Conservation (phyloP, 2,113 vertebrate genomes). For the Mungos mungo region DNA sequence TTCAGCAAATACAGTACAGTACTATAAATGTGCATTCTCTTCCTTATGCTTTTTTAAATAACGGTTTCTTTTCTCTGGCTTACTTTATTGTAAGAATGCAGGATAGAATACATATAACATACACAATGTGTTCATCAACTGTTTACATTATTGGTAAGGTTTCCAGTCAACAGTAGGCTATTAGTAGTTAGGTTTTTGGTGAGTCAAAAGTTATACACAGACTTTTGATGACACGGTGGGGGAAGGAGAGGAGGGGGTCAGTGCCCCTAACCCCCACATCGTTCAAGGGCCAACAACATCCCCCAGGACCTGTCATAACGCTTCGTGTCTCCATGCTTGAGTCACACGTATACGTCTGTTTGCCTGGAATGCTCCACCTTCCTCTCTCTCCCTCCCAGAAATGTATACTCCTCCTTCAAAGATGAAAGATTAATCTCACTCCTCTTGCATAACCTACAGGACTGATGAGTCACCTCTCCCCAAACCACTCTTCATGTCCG, state of each 20-base stretch:
- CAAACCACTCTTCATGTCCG: neutral
- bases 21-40: neutral
- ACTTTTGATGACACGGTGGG: neutral
- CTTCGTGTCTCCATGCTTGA: neutral
- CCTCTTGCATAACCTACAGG: neutral
- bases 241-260: neutral
- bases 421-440: neutral
- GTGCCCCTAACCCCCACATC: neutral
- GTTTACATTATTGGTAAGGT: neutral
- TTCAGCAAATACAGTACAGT: neutral
- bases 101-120: neutral
- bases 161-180: neutral
- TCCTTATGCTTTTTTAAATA: neutral
- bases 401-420: neutral
- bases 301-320: neutral
- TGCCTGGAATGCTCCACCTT: neutral
- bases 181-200: neutral
- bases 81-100: neutral
- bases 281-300: neutral
- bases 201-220: neutral
- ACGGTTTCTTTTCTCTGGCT: neutral
- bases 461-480: neutral
- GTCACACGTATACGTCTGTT: neutral
- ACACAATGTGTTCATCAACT: neutral
- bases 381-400: neutral